phyloP scores from a whole-genome alignment of 2,113 vertebrate genomes.

The Engystomops pustulosus region DNA sequence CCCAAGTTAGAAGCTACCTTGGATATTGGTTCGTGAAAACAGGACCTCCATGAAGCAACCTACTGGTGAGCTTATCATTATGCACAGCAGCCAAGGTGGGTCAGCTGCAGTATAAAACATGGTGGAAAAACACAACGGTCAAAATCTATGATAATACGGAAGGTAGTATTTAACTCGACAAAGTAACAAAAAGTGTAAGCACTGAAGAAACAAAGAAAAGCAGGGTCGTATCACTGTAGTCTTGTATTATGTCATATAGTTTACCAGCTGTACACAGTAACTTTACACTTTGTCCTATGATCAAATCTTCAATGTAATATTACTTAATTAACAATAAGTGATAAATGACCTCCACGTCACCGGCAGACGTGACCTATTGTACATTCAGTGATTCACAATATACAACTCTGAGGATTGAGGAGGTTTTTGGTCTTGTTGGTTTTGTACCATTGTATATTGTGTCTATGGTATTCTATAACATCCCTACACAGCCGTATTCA shows the following conservation, averaged over 20 bases:
- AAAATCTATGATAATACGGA: too few species aligned
- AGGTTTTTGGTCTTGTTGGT: too few species aligned
- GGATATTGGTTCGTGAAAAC: too few species aligned
- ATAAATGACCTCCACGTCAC: background rate
- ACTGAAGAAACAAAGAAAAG: background rate
- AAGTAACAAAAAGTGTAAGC: too few species aligned
- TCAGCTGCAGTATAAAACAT: too few species aligned
- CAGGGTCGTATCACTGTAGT: background rate
- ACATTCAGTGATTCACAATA: background rate
- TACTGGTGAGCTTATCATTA: background rate
- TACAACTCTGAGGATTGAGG: background rate
- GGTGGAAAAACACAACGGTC: too few species aligned
- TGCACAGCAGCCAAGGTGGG: too few species aligned
- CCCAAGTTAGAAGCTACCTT: too few species aligned
- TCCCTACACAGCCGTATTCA: background rate
- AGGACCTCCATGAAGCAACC: background rate
- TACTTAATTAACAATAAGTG: background rate
- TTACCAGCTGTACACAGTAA: conserved; percentile 15
- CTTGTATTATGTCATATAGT: background rate
- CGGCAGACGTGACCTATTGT: background rate
- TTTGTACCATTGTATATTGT: background rate
- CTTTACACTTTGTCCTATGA: conserved; percentile 12
- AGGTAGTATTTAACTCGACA: too few species aligned
- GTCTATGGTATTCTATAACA: background rate
- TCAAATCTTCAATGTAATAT: background rate